A percentile compares a stretch with the other conserved stretches of the same genome.
These are phyloP conservation scores for Bombus balteatus DNA, from an alignment of 1,140 invertebrate genomes.

Conservation along the genomic window DNA sequence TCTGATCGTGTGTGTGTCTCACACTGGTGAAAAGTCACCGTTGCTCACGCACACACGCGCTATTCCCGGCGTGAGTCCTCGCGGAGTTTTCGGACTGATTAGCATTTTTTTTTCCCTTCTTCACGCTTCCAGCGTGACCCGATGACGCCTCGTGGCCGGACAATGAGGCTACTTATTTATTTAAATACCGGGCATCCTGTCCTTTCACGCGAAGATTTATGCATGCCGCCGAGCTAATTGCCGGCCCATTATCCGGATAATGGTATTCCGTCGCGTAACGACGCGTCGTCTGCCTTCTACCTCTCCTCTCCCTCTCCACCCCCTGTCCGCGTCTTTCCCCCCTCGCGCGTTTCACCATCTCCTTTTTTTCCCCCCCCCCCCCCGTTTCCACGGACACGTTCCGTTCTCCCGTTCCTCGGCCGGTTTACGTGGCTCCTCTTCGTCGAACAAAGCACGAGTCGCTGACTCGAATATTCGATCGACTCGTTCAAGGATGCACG, in stretches of 20 bases:
- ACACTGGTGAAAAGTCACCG: conserved; percentile 8
- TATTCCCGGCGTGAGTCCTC: conserved; percentile 31
- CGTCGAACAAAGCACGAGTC: conserved; percentile 56
- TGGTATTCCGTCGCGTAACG: conserved; percentile 74
- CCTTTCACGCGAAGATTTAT: conserved; percentile 77
- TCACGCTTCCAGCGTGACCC: conserved; percentile 69
- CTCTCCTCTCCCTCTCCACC: neutral
- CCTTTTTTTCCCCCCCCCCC: conserved; percentile 7
- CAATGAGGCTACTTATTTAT: conserved; percentile 76
- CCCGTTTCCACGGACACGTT: conserved; percentile 16
- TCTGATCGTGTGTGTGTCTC: neutral
- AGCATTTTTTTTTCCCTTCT: conserved; percentile 71
- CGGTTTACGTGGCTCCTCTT: conserved; percentile 24
- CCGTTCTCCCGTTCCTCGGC: conserved; percentile 8
- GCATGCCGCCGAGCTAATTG: conserved; percentile 75
- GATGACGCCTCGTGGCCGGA: conserved; percentile 67
- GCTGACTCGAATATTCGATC: conserved; percentile 57
- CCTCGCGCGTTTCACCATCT: neutral
- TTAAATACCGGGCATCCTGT: conserved; percentile 77
- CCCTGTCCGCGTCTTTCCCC: neutral
- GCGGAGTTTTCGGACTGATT: conserved; percentile 72
- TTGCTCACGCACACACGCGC: neutral
- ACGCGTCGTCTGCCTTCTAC: conserved; percentile 60
- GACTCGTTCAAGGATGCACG: conserved; percentile 32
- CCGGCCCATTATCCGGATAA: conserved; percentile 75